A percentile compares a stretch with the other conserved stretches of the same genome.
Evolutionary conservation across 2,797 vertebrate genomes (phyloP).

Genomic region (Chromobotia macracanthus): DNA sequence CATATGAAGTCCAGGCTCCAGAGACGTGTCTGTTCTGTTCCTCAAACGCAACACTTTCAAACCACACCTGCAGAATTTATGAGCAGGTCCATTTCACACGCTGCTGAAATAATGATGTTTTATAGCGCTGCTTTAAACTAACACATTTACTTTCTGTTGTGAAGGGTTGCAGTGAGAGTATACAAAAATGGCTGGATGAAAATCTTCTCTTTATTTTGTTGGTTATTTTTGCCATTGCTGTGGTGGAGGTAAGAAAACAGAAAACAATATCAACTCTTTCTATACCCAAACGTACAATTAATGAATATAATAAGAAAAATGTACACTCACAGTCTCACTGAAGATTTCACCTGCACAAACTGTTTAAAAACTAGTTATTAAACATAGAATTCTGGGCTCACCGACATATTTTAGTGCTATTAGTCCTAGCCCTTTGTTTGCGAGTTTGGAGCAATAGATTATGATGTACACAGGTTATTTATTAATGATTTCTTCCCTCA

Average conservation of each 20-base stretch:
- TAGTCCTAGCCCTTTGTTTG: background rate
- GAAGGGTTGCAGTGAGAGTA: slow-evolving; percentile 45
- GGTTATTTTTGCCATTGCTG: slow-evolving; percentile 51
- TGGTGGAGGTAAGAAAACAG: slow-evolving; percentile 58
- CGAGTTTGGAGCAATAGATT: background rate
- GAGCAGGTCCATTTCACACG: slow-evolving; percentile 1
- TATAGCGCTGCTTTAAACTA: background rate
- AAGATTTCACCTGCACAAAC: background rate
- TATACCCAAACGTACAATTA: background rate
- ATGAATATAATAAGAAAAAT: background rate
- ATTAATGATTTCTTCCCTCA: slow-evolving; percentile 54
- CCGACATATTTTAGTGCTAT: too few relatives aligned
- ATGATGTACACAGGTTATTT: slow-evolving; percentile 28
- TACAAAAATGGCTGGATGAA: slow-evolving; percentile 19
- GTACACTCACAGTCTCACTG: too few relatives aligned
- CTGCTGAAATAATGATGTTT: background rate
- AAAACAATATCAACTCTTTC: background rate
- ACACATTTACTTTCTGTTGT: too few relatives aligned
- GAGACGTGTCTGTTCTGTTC: accelerated
- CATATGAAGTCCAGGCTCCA: background rate
- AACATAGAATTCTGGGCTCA: background rate
- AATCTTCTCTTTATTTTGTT: slow-evolving; percentile 39
- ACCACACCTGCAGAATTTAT: background rate
- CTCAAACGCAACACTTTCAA: accelerated
- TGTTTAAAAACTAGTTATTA: background rate